A percentile compares a stretch with the other conserved stretches of the same genome.
phyloP scores from a whole-genome alignment of 1,140 invertebrate species.

The Philopotamus ludificatus region DNA sequence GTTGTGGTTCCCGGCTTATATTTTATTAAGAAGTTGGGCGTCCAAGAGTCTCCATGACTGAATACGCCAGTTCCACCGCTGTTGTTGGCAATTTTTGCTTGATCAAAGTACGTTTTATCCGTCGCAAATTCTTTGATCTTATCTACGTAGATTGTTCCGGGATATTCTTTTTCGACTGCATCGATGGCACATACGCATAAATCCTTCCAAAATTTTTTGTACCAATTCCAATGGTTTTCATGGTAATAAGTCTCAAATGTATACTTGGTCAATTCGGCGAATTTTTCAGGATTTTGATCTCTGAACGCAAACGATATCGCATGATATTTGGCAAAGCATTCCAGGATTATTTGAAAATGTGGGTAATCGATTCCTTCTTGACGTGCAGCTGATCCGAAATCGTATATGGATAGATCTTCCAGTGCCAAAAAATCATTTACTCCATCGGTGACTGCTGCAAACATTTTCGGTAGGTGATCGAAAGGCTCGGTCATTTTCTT shows the following conservation, averaged over 20 bases:
- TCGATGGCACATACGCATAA: constrained; percentile 59
- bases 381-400: constrained; percentile 55
- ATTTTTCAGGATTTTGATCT: constrained; percentile 61
- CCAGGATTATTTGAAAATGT: constrained; percentile 57
- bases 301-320: constrained; percentile 67
- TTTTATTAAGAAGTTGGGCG: constrained; percentile 68
- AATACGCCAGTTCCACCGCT: constrained; percentile 52
- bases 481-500: constrained; percentile 55
- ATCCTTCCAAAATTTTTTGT: constrained; percentile 59
- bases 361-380: constrained; percentile 56
- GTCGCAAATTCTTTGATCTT: constrained; percentile 58
- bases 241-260: constrained; percentile 62
- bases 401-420: constrained; percentile 60
- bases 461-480: constrained; percentile 57
- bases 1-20: constrained; percentile 46
- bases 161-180: constrained; percentile 64
- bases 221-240: constrained; percentile 62
- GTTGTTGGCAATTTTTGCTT: background rate
- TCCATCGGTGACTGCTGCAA: constrained; percentile 59
- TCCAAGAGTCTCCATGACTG: constrained; percentile 72
- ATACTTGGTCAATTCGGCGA: constrained; percentile 49
- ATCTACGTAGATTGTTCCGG: constrained; percentile 57
- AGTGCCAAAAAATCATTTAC: constrained; percentile 65
- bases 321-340: constrained; percentile 66
- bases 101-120: constrained; percentile 47